Percentiles rank a stretch among this genome's conserved stretches.
These are phyloP conservation scores for Apostichopus leukothele DNA, from an alignment of 53 echinoderm and acorn worm genomes.

Conservation along the genomic window DNA sequence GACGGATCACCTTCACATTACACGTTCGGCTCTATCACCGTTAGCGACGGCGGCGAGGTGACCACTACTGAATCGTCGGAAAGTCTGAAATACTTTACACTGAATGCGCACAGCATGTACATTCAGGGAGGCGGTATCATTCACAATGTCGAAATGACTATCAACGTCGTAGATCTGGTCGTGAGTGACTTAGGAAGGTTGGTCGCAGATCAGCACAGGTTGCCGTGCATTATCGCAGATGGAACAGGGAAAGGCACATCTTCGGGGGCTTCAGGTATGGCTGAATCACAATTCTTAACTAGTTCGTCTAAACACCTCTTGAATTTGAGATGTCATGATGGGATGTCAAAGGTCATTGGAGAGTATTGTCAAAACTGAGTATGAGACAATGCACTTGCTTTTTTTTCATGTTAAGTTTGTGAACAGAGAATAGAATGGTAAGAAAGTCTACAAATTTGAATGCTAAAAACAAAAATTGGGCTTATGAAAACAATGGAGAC, in stretches of 20 bases:
- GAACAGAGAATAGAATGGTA: too few relatives aligned
- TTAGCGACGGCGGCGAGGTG: slow-evolving; percentile 75
- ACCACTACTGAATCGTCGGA: slow-evolving; percentile 65
- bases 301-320: too few relatives aligned
- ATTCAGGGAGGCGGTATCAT: slow-evolving; percentile 80
- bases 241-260: slow-evolving; percentile 56
- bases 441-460: too few relatives aligned
- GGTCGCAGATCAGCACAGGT: slow-evolving; percentile 72
- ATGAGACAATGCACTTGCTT: too few relatives aligned
- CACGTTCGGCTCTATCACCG: slow-evolving; percentile 72
- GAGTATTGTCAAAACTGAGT: too few relatives aligned
- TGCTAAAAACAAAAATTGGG: too few relatives aligned
- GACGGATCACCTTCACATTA: slow-evolving; percentile 70
- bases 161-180: slow-evolving; percentile 69
- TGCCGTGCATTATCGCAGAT: slow-evolving; percentile 61
- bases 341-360: too few relatives aligned
- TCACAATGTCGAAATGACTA: slow-evolving; percentile 62
- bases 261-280: slow-evolving; percentile 75
- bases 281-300: not conserved
- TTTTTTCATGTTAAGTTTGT: too few relatives aligned
- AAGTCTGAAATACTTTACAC: slow-evolving; percentile 42
- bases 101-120: not conserved
- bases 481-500: too few relatives aligned
- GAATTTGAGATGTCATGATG: too few relatives aligned
- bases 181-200: slow-evolving; percentile 81